Conservation (phyloP, 2,113 vertebrate species). For the Balaenoptera acutorostrata region DNA sequence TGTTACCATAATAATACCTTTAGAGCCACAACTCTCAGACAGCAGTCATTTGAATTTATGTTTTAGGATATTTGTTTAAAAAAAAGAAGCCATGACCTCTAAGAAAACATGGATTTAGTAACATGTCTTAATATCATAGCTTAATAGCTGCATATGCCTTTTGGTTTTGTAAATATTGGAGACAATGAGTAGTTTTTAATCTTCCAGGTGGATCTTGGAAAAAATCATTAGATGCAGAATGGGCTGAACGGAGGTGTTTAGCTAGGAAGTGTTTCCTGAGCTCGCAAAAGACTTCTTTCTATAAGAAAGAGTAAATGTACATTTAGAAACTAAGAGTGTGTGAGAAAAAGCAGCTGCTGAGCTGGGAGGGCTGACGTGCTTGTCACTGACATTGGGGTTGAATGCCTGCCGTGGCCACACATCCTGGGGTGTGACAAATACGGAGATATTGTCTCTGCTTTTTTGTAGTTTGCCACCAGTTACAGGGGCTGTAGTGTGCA, state of each 20-base stretch:
- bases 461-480: rapidly evolving
- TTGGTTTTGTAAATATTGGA: neutral
- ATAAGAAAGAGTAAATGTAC: neutral
- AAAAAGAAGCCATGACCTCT: neutral
- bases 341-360: no score
- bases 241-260: neutral
- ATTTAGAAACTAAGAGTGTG: neutral
- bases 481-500: rapidly evolving
- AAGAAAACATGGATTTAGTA: neutral
- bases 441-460: no score
- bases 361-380: rapidly evolving
- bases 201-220: neutral
- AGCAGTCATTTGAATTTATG: rapidly evolving
- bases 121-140: neutral
- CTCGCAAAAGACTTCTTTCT: neutral
- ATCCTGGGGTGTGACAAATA: no score
- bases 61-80: neutral
- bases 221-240: neutral
- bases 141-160: neutral
- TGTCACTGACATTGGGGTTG: no score
- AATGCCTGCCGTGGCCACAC: neutral
- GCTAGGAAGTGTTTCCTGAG: neutral
- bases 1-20: no score
- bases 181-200: neutral
- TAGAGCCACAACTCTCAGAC: neutral